phyloP scores from a whole-genome alignment of 64 coral and sea anemone species.

The Actinia tenebrosa region DNA sequence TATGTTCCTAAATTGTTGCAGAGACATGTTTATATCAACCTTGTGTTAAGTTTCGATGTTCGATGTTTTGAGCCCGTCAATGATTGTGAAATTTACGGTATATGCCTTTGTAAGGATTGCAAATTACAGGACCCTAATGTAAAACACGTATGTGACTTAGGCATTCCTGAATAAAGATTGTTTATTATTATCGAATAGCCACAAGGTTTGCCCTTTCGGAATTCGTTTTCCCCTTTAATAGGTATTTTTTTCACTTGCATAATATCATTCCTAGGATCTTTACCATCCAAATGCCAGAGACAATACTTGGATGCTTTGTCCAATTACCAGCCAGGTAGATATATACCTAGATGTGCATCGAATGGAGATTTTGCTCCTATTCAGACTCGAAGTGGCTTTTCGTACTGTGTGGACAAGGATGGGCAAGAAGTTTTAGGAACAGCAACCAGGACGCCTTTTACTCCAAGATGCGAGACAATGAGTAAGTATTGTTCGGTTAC shows the following conservation, averaged over 20 bases:
- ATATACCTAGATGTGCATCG: conserved; percentile 50
- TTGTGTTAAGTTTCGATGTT: no score
- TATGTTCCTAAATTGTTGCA: no score
- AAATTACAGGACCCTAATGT: no score
- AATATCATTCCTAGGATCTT: background rate
- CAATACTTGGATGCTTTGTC: conserved; percentile 2
- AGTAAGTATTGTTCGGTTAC: background rate
- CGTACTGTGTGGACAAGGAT: conserved; percentile 47
- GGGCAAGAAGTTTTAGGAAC: conserved; percentile 69
- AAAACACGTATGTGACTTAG: no score
- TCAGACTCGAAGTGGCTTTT: conserved; percentile 32
- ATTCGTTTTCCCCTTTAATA: background rate
- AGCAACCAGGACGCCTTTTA: conserved; percentile 44
- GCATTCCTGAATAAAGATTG: no score
- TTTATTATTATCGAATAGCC: no score
- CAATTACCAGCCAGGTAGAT: conserved; percentile 52
- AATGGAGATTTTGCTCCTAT: conserved; percentile 49
- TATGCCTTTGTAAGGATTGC: no score
- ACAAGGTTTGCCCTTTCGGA: background rate
- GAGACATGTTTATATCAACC: no score
- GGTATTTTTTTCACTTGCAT: background rate
- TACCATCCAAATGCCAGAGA: background rate
- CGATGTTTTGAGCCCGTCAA: no score
- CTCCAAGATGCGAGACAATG: conserved; percentile 35
- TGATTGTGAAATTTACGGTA: no score